Evolutionary conservation across 1,140 invertebrate genomes (phyloP).

Genomic region (Drosophila parabipectinata): DNA sequence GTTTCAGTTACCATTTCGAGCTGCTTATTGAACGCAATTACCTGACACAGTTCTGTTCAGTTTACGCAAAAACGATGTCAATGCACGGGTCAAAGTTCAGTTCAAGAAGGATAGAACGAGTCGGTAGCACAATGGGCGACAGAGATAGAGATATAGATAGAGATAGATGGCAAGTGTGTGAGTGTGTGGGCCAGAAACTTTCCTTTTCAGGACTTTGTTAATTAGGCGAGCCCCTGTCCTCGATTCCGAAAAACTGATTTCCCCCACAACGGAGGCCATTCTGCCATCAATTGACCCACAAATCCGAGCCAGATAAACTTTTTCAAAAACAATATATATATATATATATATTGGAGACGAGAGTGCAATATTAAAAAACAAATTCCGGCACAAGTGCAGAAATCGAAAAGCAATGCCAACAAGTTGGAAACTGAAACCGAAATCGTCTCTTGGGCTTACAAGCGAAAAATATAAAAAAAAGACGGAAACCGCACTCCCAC

Average conservation of each 20-base stretch:
- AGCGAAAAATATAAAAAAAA: conserved; percentile 8
- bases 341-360: conserved; percentile 12
- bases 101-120: not conserved
- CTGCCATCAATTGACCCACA: conserved; percentile 59
- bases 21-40: conserved; percentile 82
- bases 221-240: conserved; percentile 56
- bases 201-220: conserved; percentile 67
- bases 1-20: conserved; percentile 44
- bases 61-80: conserved; percentile 70
- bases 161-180: not conserved
- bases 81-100: conserved; percentile 75
- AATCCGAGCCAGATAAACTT: conserved; percentile 62
- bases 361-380: conserved; percentile 57
- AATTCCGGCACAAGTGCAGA: conserved; percentile 26
- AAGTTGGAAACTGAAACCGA: conserved; percentile 52
- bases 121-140: not conserved
- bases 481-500: not conserved
- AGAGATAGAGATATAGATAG: not conserved
- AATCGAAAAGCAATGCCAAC: conserved; percentile 71
- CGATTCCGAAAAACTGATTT: conserved; percentile 37
- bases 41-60: conserved; percentile 65
- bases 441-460: conserved; percentile 17
- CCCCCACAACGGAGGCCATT: conserved; percentile 14
- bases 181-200: conserved; percentile 21
- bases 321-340: conserved; percentile 6